Conservation (phyloP, 2,888 invertebrate genomes). For the Crossocerus cetratus region DNA sequence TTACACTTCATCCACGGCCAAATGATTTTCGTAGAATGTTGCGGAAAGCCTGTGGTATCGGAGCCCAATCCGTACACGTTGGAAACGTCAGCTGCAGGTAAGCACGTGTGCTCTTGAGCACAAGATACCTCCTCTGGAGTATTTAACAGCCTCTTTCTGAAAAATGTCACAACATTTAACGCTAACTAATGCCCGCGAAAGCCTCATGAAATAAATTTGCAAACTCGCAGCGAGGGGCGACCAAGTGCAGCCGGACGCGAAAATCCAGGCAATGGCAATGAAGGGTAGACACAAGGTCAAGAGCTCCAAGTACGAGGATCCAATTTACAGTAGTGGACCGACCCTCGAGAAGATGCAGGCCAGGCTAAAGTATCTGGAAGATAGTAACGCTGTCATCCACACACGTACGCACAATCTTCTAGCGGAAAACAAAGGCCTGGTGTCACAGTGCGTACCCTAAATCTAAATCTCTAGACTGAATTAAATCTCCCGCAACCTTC, state of each 20-base stretch:
- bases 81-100: not conserved
- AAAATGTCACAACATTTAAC: no score
- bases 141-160: no score
- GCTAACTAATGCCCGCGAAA: not conserved
- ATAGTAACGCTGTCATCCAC: conserved; percentile 63
- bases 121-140: no score
- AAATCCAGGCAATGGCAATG: conserved; percentile 26
- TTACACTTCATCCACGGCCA: no score
- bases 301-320: conserved; percentile 25
- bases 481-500: not conserved
- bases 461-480: conserved; percentile 4
- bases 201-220: conserved; percentile 21
- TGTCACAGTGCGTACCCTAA: conserved; percentile 57
- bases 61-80: not conserved
- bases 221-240: conserved; percentile 45
- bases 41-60: not conserved
- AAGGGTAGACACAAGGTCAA: conserved; percentile 15
- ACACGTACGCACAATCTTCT: conserved; percentile 63
- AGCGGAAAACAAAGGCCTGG: conserved; percentile 63
- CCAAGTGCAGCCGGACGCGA: conserved; percentile 44
- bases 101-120: not conserved
- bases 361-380: conserved; percentile 60
- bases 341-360: conserved; percentile 41
- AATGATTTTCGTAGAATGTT: not conserved
- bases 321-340: conserved; percentile 4